Base-by-base conservation (phyloP, 2,113 vertebrate genomes). In the Hippocampus zosterae region DNA sequence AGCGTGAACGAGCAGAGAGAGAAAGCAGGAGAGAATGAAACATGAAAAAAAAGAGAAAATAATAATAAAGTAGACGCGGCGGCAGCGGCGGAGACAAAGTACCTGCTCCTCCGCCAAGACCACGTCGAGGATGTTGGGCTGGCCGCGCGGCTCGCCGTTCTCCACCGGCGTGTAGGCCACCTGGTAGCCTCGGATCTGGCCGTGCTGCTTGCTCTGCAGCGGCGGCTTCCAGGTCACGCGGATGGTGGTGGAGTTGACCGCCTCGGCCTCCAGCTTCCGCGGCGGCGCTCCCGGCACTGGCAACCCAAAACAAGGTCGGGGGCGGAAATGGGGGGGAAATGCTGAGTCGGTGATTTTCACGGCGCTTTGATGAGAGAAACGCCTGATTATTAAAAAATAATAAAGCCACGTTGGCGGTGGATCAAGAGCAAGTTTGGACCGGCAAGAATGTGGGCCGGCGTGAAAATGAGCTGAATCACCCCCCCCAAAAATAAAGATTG, bases 171-270 rank as follows among this genome's bases (percentile, higher is more conserved):
- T 96, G 0, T 95, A 98, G 2, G 95, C 96, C 76, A 99, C 95
- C 88, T 99, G 97, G 91, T 99, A 99, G 40, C 97, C 96, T 0
- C 97, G 94, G 85, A 99, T 98, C 89, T 98, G 97, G 73, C 97
- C 97, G 0, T 99, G 97, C 82, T 99, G 97, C 88, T 97, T 98
- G 80, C 89, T 93, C 83, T 93, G 93, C 69, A 98, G 89, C 0
- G 97, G 97, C 11, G 96, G 91, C 86, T 97, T 98, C 97, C 97
- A 99, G 76, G 94, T 93, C 75, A 99, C 95, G 7, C 89, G 91
- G 82, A 99, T 94, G 27, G 97, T 92, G 1, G 97, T 99, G 0
- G 97, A 99, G 84, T 99, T 99, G 72, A 96, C 88, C 0, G 94
- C 94, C 65, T 98, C 95, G 2, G 95, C 95, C 85, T 98, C 96